phyloP scores from a whole-genome alignment of 2,888 invertebrate genomes.

The Prenolepis imparis region DNA sequence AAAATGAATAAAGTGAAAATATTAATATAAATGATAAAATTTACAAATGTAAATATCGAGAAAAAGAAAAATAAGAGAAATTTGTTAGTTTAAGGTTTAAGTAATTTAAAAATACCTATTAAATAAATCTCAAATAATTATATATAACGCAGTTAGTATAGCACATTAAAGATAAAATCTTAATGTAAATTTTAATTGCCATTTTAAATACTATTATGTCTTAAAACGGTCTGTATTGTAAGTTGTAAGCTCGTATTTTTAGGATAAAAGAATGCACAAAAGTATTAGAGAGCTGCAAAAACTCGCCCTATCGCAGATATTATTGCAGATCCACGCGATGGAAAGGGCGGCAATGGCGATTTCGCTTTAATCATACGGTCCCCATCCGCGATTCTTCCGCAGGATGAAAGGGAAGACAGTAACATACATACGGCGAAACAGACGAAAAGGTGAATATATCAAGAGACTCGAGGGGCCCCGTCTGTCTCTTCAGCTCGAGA shows the following conservation, averaged over 20 bases:
- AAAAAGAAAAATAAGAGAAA: neutral
- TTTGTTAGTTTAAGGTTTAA: constrained; percentile 5
- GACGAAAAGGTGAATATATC: constrained; percentile 42
- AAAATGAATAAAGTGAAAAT: constrained; percentile 12
- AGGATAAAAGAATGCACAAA: neutral
- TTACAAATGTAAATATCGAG: neutral
- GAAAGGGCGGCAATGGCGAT: constrained; percentile 31
- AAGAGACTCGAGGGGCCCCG: constrained; percentile 43
- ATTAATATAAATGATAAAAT: constrained; percentile 5
- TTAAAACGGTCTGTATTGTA: neutral
- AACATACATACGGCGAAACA: constrained; percentile 22
- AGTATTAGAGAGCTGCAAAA: neutral
- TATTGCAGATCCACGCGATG: neutral
- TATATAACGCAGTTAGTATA: neutral
- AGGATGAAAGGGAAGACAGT: constrained; percentile 4
- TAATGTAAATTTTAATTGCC: neutral
- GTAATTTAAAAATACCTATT: neutral
- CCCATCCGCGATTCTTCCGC: neutral
- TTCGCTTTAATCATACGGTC: constrained; percentile 48
- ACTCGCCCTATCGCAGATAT: neutral
- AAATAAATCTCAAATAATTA: neutral
- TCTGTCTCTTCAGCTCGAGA: constrained; percentile 62
- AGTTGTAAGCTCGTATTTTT: neutral
- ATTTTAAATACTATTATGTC: neutral
- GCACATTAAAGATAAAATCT: neutral